Conservation (phyloP, 2,888 invertebrate species). For the Napeogenes sylphis region DNA sequence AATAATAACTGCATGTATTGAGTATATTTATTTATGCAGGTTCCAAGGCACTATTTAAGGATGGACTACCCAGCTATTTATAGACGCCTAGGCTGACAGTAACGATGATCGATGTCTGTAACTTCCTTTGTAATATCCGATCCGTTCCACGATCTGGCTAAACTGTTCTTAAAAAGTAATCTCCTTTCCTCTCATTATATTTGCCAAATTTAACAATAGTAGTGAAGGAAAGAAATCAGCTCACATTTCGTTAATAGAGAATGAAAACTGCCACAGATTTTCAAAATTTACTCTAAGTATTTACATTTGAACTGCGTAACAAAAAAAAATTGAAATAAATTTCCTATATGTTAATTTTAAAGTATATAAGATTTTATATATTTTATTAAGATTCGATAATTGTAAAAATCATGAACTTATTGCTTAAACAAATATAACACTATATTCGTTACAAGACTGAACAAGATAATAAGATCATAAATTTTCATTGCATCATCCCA, state of each 20-base stretch:
- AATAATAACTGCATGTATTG: too few species aligned
- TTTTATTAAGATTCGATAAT: not conserved
- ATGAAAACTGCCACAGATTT: too few species aligned
- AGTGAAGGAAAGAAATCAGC: too few species aligned
- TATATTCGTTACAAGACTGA: not conserved
- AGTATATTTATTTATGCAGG: not conserved
- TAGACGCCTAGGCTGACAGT: constrained; percentile 26
- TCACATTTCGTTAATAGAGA: too few species aligned
- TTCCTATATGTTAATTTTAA: too few species aligned
- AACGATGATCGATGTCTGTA: constrained; percentile 31
- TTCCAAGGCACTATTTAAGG: constrained; percentile 16
- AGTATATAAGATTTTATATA: too few species aligned
- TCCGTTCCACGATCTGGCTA: constrained; percentile 20
- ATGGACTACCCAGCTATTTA: constrained; percentile 19
- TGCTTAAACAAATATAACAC: too few species aligned
- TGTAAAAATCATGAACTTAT: not conserved
- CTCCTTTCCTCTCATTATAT: too few species aligned
- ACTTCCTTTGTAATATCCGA: constrained; percentile 34
- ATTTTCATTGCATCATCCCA: constrained; percentile 1
- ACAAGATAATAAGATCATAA: constrained; percentile 1
- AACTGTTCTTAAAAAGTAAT: constrained; percentile 9
- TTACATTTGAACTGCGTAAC: too few species aligned
- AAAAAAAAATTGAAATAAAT: too few species aligned
- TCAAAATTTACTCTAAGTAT: too few species aligned
- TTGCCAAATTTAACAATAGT: too few species aligned